These are phyloP conservation scores for Enhydra lutris DNA, from an alignment of 2,113 vertebrate genomes.

Conservation along the genomic window DNA sequence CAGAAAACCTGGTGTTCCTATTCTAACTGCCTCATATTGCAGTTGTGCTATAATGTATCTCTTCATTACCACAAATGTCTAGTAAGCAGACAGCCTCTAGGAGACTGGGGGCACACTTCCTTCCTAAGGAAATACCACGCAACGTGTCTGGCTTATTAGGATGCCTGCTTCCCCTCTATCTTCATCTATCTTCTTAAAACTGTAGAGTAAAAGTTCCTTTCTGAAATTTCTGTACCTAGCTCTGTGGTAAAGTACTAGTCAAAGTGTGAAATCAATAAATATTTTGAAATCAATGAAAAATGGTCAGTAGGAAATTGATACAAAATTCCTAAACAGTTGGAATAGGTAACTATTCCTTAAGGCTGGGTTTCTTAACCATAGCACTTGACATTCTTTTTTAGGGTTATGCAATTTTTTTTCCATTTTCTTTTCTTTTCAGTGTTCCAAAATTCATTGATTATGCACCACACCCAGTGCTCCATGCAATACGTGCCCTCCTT, in stretches of 20 bases:
- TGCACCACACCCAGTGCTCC: too few relatives aligned
- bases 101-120: background rate
- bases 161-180: background rate
- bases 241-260: background rate
- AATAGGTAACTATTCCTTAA: background rate
- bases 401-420: too few relatives aligned
- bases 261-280: background rate
- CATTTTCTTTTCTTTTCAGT: too few relatives aligned
- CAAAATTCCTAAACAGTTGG: background rate
- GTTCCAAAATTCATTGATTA: too few relatives aligned
- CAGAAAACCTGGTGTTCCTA: background rate
- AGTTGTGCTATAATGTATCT: background rate
- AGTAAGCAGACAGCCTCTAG: background rate
- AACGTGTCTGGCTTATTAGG: background rate
- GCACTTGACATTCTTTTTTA: background rate
- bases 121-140: background rate
- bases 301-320: background rate
- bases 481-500: too few relatives aligned
- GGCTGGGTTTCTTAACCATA: background rate
- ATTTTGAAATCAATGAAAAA: conserved; percentile 41
- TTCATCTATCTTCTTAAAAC: background rate
- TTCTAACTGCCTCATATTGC: background rate
- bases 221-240: background rate
- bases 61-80: background rate
- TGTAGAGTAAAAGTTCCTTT: background rate